phyloP scores from a whole-genome alignment of 2,888 invertebrate species.

The Neoascia interrupta region DNA sequence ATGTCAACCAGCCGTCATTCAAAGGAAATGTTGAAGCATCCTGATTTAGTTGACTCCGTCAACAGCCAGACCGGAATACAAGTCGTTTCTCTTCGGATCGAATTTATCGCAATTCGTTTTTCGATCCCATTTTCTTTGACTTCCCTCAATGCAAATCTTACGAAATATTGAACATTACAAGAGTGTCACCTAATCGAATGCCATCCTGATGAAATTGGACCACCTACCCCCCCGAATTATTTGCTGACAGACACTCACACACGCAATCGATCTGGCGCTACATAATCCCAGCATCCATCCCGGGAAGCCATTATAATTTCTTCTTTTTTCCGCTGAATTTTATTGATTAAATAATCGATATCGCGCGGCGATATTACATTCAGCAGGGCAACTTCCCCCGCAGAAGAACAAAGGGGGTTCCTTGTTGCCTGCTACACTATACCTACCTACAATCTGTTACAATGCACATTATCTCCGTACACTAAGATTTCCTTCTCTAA shows the following conservation, averaged over 20 bases:
- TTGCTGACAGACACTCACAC: too few relatives aligned
- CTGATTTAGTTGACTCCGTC: conserved; percentile 50
- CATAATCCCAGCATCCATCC: conserved; percentile 54
- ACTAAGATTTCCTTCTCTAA: conserved; percentile 36
- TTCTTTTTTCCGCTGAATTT: conserved; percentile 32
- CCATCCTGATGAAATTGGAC: too few relatives aligned
- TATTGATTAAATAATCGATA: conserved; percentile 69
- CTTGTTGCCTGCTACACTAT: conserved; percentile 15
- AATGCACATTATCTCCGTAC: conserved; percentile 63
- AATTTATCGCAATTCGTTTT: conserved; percentile 47
- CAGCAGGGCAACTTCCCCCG: conserved; percentile 13
- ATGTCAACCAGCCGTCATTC: not conserved
- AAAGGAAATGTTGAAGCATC: not conserved
- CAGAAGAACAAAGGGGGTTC: conserved; percentile 46
- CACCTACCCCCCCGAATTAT: too few relatives aligned
- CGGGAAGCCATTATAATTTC: conserved; percentile 58
- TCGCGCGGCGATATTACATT: conserved; percentile 54
- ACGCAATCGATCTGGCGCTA: conserved; percentile 39
- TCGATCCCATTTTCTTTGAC: not conserved
- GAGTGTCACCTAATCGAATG: not conserved
- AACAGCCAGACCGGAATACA: conserved; percentile 44
- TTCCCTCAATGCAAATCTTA: conserved; percentile 43
- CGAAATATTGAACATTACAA: conserved; percentile 50
- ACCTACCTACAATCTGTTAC: conserved; percentile 68
- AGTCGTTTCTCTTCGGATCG: conserved; percentile 33